Evolutionary conservation across 2,113 vertebrate species (phyloP), one percentile per base, ranked within the genome.

Genomic region (Ailuropoda melanoleuca): DNA sequence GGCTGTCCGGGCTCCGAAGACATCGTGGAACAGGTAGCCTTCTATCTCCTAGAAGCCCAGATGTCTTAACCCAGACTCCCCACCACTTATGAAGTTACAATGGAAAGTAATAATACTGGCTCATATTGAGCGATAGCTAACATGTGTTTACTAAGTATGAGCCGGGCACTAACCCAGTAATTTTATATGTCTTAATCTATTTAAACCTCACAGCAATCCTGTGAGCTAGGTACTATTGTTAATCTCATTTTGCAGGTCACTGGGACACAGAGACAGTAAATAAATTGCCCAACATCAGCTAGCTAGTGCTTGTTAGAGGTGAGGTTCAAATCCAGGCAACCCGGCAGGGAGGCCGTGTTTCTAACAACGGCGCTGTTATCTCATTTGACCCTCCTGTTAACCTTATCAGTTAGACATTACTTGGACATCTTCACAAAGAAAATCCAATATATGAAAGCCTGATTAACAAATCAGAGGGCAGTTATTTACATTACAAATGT

Each of bases 401-500:
- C 68, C 37, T 78, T 77, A 31, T 31, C 58, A 94, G 43, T 90
- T 90, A 74, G 58, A 39, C 84, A 70, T 92, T 81, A 58, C 46
- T 81, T 12, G 88, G 18, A 53, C 84, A 70, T 34, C 81, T 96
- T 95, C 75, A 96, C 50, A 90, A 94, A 77, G 50, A 78, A 95
- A 94, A 88, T 62, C 15, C 50, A 96, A 9, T 26, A 34, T 53
- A 13, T 90, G 48, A 96, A 96, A 68, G 15, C 94, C 66, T 58
- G 34, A 66, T 74, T 84, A 90, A 62, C 26, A 94, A 96, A 66
- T 53, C 29, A 97, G 37, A 85, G 26, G 39, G 13, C 15, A 91
- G 56, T 92, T 93, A n/a, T 81, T 80, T 88, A 58, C 13, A 55
- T 55, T 48, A 56, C 53, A 94, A 46, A 77, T 58, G 78, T 81